Conservation (phyloP, 2,113 vertebrate species). For the Rynchops niger region DNA sequence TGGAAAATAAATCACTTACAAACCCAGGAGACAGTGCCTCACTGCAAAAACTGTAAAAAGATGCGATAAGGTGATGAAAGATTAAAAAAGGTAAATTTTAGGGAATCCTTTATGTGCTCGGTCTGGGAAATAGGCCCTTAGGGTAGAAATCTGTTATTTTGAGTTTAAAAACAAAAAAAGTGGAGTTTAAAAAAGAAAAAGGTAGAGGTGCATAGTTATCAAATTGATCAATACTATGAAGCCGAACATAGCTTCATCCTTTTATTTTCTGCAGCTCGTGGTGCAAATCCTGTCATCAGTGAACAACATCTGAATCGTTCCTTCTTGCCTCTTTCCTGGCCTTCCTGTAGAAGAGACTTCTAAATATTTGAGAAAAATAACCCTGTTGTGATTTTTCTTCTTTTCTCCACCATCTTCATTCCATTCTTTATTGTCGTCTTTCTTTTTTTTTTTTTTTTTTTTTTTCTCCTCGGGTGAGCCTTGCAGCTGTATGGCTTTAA, state of each 20-base stretch:
- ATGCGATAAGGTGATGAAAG: neutral
- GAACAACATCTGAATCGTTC: neutral
- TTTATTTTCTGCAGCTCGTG: neutral
- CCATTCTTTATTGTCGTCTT: accelerated
- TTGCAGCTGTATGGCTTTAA: neutral
- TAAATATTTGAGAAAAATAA: neutral
- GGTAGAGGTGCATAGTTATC: neutral
- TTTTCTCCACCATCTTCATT: neutral
- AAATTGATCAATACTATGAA: neutral
- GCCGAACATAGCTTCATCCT: neutral
- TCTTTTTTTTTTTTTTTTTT: neutral
- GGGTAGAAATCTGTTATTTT: neutral
- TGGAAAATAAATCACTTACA: neutral
- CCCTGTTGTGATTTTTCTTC: neutral
- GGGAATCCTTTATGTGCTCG: neutral
- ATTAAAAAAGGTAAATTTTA: neutral
- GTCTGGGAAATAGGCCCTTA: neutral
- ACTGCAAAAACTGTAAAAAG: neutral
- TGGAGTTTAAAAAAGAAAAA: neutral
- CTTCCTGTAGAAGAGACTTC: neutral
- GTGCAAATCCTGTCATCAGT: neutral
- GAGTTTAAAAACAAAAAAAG: neutral
- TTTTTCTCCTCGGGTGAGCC: neutral
- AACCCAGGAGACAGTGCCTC: neutral
- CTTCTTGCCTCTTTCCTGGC: neutral